Evolutionary conservation across 2,797 vertebrate genomes (phyloP), one percentile per base, ranked within the genome.

Genomic region (Tangara arthus): DNA sequence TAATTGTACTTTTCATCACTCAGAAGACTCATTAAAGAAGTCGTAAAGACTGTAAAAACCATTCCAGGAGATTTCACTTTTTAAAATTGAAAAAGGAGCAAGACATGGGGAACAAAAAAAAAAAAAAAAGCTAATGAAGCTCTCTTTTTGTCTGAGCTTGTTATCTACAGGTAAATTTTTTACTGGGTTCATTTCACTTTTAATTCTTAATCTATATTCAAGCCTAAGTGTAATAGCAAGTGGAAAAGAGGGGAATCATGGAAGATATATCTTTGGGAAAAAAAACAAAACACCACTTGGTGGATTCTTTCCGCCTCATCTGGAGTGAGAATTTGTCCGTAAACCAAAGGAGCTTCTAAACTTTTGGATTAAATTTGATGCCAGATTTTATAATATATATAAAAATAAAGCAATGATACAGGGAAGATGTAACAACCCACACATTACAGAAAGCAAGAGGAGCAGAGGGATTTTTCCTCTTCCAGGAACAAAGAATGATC

Each of bases 191-290:
- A 68, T 83, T 94, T 92, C 30, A 53, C 63, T 87, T 85, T 87
- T 89, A 95, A 80, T 96, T 96, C 78, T 92, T 89, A 94, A 85
- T 95, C 75, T 91, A 70, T 89, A 83, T 91, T 91, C 85, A 91
- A 91, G 22, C 24, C 30, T 39, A 93, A 70, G 41, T 78, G 46
- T 68, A 95, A 82, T 57, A 93, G 44, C 39, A 72, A 82, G 34
- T 46, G 11, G 26, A 23, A 49, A 65, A 72, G 63, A 83, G 19
- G 6, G 13, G 75, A 76, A 28, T 76, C 42, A 37, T 42, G 35
- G 55, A 82, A 73, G 52, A 68, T 70, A 15, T 3, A 19, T 80
- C 89, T 88, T 87, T 34, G 59, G 55, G 64, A 34, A 39, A 75
- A 59, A 44, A 37, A 75, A 47, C 28, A 13, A 47, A 26, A 8